Evolutionary conservation across 2,888 invertebrate species (phyloP), one percentile per base, ranked within the genome.

Genomic region (Leptinotarsa juncta): DNA sequence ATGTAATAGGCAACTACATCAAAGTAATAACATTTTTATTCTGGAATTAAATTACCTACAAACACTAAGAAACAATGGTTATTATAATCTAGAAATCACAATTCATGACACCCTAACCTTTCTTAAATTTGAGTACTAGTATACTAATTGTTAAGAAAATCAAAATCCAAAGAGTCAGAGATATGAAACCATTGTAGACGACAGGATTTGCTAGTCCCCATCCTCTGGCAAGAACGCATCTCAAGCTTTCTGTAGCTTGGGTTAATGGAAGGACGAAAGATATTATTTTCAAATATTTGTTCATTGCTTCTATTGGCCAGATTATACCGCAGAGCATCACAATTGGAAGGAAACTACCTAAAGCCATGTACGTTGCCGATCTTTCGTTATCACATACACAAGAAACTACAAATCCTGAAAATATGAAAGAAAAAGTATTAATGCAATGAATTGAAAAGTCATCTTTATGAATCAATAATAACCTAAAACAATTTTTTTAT

Each of bases 271-370:
- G 90, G 62, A 95, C 88, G 81, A 90, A 93, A 80, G 95, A 94
- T 62, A 96, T 82, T 57, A 79, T 71, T 91, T 75, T 92, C 91
- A 97, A 89, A 60, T 93, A 83, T 0, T 90, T 88, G 84, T 96
- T 96, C 95, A 98, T 97, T 57, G 94, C 97, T 90, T 98, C 96
- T 77, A 97, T 91, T 0, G 98, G 98, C 98, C 98, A 98, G 81
- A 98, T 94, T 76, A 97, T 96, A 68, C 96, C 96, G 81, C 96
- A 96, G 5, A 96, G 88, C 92, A 96, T 91, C 23, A 96, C 93
- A 86, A 96, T 94, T 1, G 96, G 96, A 76, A 96, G 87, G 87
- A 96, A 96, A 1, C 95, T 95, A 0, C 96, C 96, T 87, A 96
- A 90, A 0, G 96, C 95, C 83, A 96, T 88, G 84, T 96, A 96